phyloP scores from a whole-genome alignment of 2,888 invertebrate genomes.

The Epinotia brunnichana region DNA sequence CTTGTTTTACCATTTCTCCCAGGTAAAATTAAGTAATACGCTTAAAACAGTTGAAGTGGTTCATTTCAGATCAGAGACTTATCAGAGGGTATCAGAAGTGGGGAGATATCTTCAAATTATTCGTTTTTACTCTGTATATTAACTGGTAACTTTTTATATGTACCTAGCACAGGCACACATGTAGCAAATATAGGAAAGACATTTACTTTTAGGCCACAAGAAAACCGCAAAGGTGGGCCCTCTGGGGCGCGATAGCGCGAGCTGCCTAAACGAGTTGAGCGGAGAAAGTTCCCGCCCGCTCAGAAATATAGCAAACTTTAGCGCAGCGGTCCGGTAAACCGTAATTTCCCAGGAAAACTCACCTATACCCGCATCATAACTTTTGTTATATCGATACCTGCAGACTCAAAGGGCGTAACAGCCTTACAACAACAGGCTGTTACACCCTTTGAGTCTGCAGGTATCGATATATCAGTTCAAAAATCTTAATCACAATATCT shows the following conservation, averaged over 20 bases:
- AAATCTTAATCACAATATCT: background rate
- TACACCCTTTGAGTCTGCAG: no score
- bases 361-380: conserved; percentile 22
- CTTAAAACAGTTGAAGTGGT: no score
- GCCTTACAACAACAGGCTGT: no score
- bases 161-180: background rate
- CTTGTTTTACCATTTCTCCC: no score
- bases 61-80: no score
- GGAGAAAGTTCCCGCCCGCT: conserved; percentile 65
- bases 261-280: conserved; percentile 67
- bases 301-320: conserved; percentile 61
- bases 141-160: no score
- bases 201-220: conserved; percentile 53
- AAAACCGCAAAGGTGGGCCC: conserved; percentile 62
- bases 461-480: conserved; percentile 10
- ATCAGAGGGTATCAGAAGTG: no score
- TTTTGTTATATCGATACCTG: no score
- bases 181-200: conserved; percentile 30
- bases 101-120: no score
- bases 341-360: conserved; percentile 52
- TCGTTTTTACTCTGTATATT: no score
- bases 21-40: no score
- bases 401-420: no score
- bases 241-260: conserved; percentile 67
- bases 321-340: conserved; percentile 54